Percentiles rank a stretch among this genome's conserved stretches.
Conservation (phyloP, 2,797 vertebrate species). For the Coregonus suidteri region DNA sequence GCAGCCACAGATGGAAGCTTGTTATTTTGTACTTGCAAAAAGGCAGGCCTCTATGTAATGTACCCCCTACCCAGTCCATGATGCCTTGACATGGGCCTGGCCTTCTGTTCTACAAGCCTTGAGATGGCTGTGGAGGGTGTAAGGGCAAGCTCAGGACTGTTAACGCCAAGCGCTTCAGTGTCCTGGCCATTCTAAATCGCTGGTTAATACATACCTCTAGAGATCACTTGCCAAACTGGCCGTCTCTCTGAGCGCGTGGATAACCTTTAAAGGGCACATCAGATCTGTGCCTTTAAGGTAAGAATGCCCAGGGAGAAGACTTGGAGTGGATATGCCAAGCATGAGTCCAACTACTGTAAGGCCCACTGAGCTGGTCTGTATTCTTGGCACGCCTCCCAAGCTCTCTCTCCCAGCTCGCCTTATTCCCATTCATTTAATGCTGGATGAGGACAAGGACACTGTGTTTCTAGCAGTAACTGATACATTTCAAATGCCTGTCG, state of each 20-base stretch:
- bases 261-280: conserved; percentile 34
- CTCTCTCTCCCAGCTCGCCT: background rate
- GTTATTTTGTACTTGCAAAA: no score
- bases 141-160: conserved; percentile 11
- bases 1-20: background rate
- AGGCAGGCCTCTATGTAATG: no score
- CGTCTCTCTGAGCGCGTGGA: background rate
- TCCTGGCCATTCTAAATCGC: background rate
- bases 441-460: conserved; percentile 15
- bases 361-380: background rate
- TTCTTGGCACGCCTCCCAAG: background rate
- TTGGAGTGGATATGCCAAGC: conserved; percentile 15
- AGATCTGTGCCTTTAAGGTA: conserved; percentile 14
- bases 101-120: background rate
- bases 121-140: background rate
- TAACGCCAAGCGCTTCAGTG: background rate
- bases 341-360: background rate
- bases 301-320: background rate
- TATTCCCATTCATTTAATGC: conserved; percentile 14
- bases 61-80: background rate
- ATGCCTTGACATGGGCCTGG: background rate
- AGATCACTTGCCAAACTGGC: conserved; percentile 5
- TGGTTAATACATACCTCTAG: conserved; percentile 17
- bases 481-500: conserved; percentile 18
- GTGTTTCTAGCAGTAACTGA: conserved; percentile 15